A percentile compares a stretch with the other conserved stretches of the same genome.
Evolutionary conservation across 2,113 vertebrate genomes (phyloP).

Genomic region (Eolophus roseicapilla): DNA sequence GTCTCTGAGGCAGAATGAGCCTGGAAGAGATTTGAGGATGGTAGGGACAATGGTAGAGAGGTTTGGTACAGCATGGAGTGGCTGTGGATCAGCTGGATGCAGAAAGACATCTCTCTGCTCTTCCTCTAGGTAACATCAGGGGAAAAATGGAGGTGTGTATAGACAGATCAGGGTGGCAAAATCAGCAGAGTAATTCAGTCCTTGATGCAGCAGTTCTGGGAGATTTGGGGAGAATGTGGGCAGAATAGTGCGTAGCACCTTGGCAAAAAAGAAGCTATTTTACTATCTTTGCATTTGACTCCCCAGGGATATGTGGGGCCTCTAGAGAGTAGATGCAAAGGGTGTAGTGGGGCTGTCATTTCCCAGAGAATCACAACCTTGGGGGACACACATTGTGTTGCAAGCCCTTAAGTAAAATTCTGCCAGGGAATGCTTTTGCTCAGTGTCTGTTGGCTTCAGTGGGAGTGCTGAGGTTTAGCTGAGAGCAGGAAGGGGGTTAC

Average conservation of each 20-base stretch:
- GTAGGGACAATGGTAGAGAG: background rate
- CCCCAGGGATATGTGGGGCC: background rate
- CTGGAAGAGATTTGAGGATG: background rate
- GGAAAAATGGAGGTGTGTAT: background rate
- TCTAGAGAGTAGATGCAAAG: background rate
- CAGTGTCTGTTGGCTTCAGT: background rate
- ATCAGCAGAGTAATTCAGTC: background rate
- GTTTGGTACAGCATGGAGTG: background rate
- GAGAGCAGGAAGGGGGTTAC: background rate
- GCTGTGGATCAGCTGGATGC: background rate
- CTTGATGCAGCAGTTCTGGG: background rate
- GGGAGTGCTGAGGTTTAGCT: background rate
- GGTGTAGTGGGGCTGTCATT: background rate
- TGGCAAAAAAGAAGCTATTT: background rate
- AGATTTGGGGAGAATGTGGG: background rate
- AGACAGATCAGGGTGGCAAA: background rate
- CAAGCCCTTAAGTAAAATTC: background rate
- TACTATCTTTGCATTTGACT: background rate
- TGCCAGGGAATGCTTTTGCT: background rate
- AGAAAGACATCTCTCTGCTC: background rate
- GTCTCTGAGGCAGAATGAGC: background rate
- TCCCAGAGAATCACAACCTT: background rate
- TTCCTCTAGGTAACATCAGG: background rate
- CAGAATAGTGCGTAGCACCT: accelerated
- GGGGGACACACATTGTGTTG: background rate